Evolutionary conservation across 2,888 invertebrate species (phyloP), one percentile per base, ranked within the genome.

Genomic region (Coleophora deauratella): DNA sequence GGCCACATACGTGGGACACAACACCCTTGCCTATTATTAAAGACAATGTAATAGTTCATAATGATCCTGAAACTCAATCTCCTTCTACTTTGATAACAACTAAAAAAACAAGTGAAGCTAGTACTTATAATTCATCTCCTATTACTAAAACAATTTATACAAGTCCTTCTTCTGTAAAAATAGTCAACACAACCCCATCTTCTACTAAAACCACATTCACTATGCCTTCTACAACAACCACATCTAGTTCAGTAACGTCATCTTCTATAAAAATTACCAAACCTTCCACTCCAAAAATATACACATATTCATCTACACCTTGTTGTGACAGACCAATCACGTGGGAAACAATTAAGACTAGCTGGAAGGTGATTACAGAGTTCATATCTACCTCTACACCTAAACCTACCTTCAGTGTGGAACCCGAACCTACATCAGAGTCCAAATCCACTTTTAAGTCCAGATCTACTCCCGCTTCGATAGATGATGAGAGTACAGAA

Each of bases 301-400:
- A 11, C 33, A 21, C 12, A 9, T 6, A 21, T 21, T 30, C 27
- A 12, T 10, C 9, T 30, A 31, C 15, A 13, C 27, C 34, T 27
- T 49, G 49, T 41, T 55, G 57, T 34, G 36, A 50, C n/a, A 52
- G 50, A 33, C 54, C 52, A 2, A 38, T 34, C 7, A 43, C 44
- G 13, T 52, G 50, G 52, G 44, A 46, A 33, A 52, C 51, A 10
- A 45, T 43, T 15, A 33, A 13, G 0, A 10, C n/a, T 4, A 35
- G 15, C 7, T 10, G 33, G n/a, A 12, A 21, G 6, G 21, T 21
- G 21, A 21, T 21, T 4, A 21, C 21, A 21, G 21, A 21, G 3
- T 21, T 21, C 21, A 6, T 21, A 21, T 21, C 21, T 21, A 21
- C 21, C 21, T 4, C 21, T 6, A 21, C 21, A 21, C 6, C 21